Evolutionary conservation across 2,888 invertebrate species (phyloP), one percentile per base, ranked within the genome.

Genomic region (Eristalinus sepulchralis): DNA sequence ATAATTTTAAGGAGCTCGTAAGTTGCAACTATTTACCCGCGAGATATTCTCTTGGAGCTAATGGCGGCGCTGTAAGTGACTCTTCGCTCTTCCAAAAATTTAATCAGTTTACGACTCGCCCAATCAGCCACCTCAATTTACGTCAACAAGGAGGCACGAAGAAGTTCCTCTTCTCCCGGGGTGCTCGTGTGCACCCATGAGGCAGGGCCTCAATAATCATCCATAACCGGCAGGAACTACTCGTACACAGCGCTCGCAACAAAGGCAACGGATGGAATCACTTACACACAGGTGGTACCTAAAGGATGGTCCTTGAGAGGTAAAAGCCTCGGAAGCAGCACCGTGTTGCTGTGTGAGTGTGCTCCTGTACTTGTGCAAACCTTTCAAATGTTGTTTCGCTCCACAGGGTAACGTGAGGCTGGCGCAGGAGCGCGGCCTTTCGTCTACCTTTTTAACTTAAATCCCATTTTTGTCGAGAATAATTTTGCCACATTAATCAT

Each of bases 401-500:
- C 17, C 47, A 47, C 47, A 17, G 17, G 17, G 47, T 47, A 17
- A 47, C 8, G 47, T 47, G 17, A 5, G 47, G 47, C 47, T 17
- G 47, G n/a, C n/a, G 13, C 17, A 17, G 17, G 47, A 17, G 47
- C 8, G 47, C 17, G 34, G 24, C 27, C 60, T n/a, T 60, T 47
- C 47, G 60, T 47, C 31, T 64, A 27, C 77, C 62, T 64, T 57
- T 57, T 17, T 71, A 33, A 53, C 82, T 82, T 70, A 34, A 81
- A 73, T 80, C n/a, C 62, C 66, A 68, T 81, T 75, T 73, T 81
- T 67, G 81, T 68, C 34, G 63, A 68, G 53, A 73, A 80, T 73
- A 82, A 77, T 78, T 82, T 78, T 78, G 64, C 77, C 68, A 78
- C 82, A 82, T 85, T 82, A 85, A 82, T 85, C 82, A 82, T 85